These are phyloP conservation scores for Halichoeres trimaculatus DNA, from an alignment of 2,113 vertebrate species.

Conservation along the genomic window DNA sequence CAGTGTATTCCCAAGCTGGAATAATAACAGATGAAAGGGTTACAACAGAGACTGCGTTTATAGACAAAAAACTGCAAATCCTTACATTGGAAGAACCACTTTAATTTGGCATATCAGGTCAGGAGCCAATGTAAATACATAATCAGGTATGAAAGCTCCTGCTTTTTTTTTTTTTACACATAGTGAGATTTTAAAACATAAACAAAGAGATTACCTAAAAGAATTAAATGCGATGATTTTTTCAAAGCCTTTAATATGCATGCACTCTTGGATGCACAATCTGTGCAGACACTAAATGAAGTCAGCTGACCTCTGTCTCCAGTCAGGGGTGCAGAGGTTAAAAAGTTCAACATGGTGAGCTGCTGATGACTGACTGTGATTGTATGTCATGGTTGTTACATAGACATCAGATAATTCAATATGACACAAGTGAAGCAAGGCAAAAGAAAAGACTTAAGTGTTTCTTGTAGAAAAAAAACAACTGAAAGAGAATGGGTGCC, in stretches of 20 bases:
- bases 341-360: background rate
- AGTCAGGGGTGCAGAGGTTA: background rate
- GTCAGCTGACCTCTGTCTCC: background rate
- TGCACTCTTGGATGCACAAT: background rate
- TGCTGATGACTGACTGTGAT: background rate
- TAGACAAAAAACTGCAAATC: too few species aligned
- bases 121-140: too few species aligned
- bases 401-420: background rate
- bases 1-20: constrained; percentile 63
- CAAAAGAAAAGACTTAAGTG: background rate
- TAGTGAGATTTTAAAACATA: too few species aligned
- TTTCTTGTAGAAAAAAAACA: background rate
- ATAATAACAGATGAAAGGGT: constrained; percentile 9
- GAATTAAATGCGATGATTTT: background rate
- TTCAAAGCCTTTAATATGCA: background rate
- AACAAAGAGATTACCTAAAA: background rate
- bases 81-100: too few species aligned
- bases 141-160: too few species aligned
- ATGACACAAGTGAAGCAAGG: background rate
- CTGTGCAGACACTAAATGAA: background rate
- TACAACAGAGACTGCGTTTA: too few species aligned
- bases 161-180: too few species aligned
- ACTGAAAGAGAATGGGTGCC: background rate
- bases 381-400: background rate
- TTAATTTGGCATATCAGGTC: too few species aligned